Percentiles rank a stretch among this genome's conserved stretches.
Evolutionary conservation across 2,888 invertebrate species (phyloP).

Genomic region (Hypsopygia costalis): DNA sequence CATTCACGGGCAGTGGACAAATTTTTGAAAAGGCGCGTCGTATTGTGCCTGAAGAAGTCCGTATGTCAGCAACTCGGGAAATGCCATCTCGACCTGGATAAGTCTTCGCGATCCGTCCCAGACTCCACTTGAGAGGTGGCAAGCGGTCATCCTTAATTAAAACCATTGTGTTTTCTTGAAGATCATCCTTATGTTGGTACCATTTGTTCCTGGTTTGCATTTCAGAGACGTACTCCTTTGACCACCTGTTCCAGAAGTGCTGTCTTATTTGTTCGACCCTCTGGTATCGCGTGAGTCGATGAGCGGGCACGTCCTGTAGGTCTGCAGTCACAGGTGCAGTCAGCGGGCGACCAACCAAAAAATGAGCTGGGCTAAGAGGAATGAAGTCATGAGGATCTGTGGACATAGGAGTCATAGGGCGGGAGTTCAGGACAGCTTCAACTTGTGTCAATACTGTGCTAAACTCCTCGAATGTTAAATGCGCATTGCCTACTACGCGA

Average conservation of each 20-base stretch:
- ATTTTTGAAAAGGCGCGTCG: constrained; percentile 9
- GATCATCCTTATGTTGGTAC: constrained; percentile 6
- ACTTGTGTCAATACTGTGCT: no score
- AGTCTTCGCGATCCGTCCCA: constrained; percentile 13
- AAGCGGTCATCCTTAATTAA: constrained; percentile 15
- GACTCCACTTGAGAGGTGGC: constrained; percentile 13
- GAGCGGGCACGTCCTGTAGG: neutral
- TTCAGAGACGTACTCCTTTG: constrained; percentile 21
- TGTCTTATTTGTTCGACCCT: constrained; percentile 22
- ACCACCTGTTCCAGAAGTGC: constrained; percentile 25
- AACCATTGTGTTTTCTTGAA: constrained; percentile 11
- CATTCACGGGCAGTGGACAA: constrained; percentile 3
- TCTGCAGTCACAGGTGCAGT: constrained; percentile 12
- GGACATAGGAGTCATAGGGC: constrained; percentile 15
- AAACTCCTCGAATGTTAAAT: no score
- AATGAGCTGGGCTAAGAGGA: constrained; percentile 15
- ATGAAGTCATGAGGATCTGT: constrained; percentile 14
- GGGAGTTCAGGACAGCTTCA: constrained; percentile 18
- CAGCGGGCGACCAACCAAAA: no score
- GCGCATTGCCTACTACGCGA: constrained; percentile 10
- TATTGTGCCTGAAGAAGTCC: constrained; percentile 6
- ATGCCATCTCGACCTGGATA: constrained; percentile 16
- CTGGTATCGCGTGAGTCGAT: constrained; percentile 15
- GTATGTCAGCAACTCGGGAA: constrained; percentile 16
- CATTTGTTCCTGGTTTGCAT: constrained; percentile 21